Percentiles rank a stretch among this genome's conserved stretches.
These are phyloP conservation scores for Sminthopsis crassicaudata DNA, from an alignment of 2,113 vertebrate genomes.

Conservation along the genomic window DNA sequence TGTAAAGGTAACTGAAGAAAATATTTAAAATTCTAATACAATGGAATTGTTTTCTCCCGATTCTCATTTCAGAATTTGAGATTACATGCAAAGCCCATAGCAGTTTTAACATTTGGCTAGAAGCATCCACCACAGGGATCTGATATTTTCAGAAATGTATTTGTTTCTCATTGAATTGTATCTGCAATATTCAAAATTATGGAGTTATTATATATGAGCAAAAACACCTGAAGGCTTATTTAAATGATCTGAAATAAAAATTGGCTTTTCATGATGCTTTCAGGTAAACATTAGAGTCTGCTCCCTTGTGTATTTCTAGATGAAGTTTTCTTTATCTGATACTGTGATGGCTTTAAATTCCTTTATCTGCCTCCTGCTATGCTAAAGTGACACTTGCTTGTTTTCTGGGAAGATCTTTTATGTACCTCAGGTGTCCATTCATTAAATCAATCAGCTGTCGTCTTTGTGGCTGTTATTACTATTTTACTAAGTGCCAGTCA, in stretches of 20 bases:
- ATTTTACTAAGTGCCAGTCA: not conserved
- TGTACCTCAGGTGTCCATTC: not conserved
- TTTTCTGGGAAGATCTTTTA: not conserved
- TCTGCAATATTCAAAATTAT: not conserved
- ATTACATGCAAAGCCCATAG: not conserved
- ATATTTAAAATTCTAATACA: not conserved
- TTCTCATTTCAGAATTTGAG: not conserved
- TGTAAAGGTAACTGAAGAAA: not conserved
- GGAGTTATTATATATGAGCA: not conserved
- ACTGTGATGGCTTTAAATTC: not conserved
- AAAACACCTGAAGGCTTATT: not conserved
- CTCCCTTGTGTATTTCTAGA: not conserved
- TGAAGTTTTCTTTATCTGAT: not conserved
- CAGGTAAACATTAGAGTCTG: not conserved
- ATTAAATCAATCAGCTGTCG: not conserved
- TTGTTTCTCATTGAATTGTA: not conserved
- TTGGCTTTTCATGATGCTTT: not conserved
- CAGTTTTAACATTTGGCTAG: not conserved
- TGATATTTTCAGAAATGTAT: not conserved
- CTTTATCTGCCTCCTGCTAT: not conserved
- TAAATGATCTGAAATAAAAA: conserved; percentile 1
- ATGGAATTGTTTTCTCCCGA: not conserved
- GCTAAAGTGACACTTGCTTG: not conserved
- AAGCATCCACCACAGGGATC: not conserved
- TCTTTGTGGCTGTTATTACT: not conserved